Evolutionary conservation across 1,140 invertebrate genomes (phyloP), one percentile per base, ranked within the genome.

Genomic region (Tetramorium simillimum): DNA sequence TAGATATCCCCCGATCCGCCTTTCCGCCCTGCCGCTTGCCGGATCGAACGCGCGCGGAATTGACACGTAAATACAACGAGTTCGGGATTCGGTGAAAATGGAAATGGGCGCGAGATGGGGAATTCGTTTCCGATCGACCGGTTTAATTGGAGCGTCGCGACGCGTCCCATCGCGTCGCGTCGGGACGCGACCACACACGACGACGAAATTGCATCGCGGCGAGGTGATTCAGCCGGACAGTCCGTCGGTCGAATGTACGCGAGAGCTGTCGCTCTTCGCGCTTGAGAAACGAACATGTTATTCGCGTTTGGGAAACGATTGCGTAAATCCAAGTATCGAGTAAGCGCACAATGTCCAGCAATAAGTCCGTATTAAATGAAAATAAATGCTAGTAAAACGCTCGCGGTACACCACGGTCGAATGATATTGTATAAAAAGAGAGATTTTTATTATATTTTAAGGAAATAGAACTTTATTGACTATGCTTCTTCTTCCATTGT

Each of bases 11-110:
- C 88, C 78, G 78, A 87, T 87, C 69, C 76, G 63, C 62, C 63
- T 86, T 33, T 62, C 76, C 28, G 33, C 28, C 40, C 63, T 28
- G 9, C 28, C 24, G 28, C 18, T 37, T 37, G 0, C n/a, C n/a
- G 76, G 18, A 65, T 80, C 53, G 62, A 75, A 77, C 33, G 77
- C 56, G 77, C 56, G 65, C 75, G 86, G 86, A 90, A 90, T 90
- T 90, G 88, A 90, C 89, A 90, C 89, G 88, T 90, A 90, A 90
- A 90, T 90, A 90, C 88, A 89, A 89, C 88, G 73, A 49, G 60
- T 28, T 37, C 33, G 51, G 80, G 49, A 82, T 62, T 85, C 43
- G 80, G 86, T 77, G 88, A 90, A 90, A 90, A 87, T 90, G 86
- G 75, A 90, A 87, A 76, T 70, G 86, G 86, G 28, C 88, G 67